Evolutionary conservation across 2,888 invertebrate genomes (phyloP).

Genomic region (Lochmaea crataegi): DNA sequence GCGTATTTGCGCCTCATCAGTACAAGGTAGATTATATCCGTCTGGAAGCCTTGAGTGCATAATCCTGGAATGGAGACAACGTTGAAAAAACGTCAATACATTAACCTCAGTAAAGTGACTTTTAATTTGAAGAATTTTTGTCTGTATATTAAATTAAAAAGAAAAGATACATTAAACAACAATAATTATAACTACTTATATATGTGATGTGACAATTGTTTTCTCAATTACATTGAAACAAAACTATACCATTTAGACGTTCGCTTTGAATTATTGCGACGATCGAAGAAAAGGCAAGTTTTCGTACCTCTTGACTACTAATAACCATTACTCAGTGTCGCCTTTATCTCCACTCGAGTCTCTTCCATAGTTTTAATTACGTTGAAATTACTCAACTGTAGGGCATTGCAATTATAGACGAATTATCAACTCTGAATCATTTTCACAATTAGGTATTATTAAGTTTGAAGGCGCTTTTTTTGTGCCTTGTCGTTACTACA

Average conservation of each 20-base stretch:
- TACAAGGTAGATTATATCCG: too few relatives aligned
- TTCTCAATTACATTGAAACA: background rate
- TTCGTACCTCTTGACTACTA: slow-evolving; percentile 17
- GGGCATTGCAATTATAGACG: slow-evolving; percentile 14
- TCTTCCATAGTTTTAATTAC: slow-evolving; percentile 24
- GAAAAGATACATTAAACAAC: slow-evolving; percentile 34
- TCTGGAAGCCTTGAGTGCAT: too few relatives aligned
- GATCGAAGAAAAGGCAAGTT: slow-evolving; percentile 9
- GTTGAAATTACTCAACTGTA: slow-evolving; percentile 11
- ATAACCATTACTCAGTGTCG: slow-evolving; percentile 23
- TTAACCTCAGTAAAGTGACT: too few relatives aligned
- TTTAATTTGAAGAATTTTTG: too few relatives aligned
- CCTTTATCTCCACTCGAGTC: slow-evolving; percentile 20
- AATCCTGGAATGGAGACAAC: too few relatives aligned
- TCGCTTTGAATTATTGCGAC: slow-evolving; percentile 1
- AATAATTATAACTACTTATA: background rate
- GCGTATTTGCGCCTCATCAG: too few relatives aligned
- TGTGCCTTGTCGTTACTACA: background rate
- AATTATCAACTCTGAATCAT: slow-evolving; percentile 3
- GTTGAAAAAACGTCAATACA: too few relatives aligned
- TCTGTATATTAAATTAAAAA: too few relatives aligned
- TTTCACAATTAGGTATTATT: slow-evolving; percentile 8
- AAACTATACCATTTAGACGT: background rate
- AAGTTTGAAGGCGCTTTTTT: background rate
- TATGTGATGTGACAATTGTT: background rate